These are phyloP conservation scores for Homalodisca vitripennis DNA, from an alignment of 1,140 invertebrate genomes.

Conservation along the genomic window DNA sequence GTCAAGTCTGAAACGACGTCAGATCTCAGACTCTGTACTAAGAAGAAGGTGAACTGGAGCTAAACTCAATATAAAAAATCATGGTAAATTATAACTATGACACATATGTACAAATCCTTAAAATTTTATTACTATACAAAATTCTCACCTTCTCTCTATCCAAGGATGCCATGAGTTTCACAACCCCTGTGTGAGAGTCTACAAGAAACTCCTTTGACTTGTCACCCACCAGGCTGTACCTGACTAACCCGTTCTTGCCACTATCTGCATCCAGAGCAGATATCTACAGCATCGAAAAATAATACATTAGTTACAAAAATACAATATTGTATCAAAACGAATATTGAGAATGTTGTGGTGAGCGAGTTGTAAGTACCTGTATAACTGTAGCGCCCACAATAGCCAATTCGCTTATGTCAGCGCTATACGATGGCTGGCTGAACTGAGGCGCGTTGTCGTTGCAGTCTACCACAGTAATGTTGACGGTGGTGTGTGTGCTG, in stretches of 20 bases:
- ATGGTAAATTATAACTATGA: no score
- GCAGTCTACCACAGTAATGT: conserved; percentile 81
- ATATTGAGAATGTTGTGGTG: no score
- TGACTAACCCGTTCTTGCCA: conserved; percentile 71
- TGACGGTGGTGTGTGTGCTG: conserved; percentile 79
- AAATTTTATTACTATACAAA: no score
- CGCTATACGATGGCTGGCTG: conserved; percentile 73
- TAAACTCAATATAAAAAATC: no score
- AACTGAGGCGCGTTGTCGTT: conserved; percentile 91
- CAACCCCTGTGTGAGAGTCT: conserved; percentile 72
- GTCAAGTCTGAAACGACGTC: no score
- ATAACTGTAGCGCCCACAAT: conserved; percentile 65
- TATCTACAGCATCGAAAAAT: conserved; percentile 63
- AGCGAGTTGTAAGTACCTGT: no score
- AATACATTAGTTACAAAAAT: no score
- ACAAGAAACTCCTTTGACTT: conserved; percentile 74
- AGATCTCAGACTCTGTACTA: no score
- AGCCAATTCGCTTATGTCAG: conserved; percentile 77
- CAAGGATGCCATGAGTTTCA: conserved; percentile 68
- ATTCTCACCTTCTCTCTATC: conserved; percentile 80
- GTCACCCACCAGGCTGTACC: conserved; percentile 80
- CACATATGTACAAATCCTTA: no score
- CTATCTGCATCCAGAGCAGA: conserved; percentile 79
- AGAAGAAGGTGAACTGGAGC: no score
- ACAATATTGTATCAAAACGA: no score